Percentiles rank a stretch among this genome's conserved stretches.
phyloP scores from a whole-genome alignment of 2,797 vertebrate species.

The Chanos chanos region DNA sequence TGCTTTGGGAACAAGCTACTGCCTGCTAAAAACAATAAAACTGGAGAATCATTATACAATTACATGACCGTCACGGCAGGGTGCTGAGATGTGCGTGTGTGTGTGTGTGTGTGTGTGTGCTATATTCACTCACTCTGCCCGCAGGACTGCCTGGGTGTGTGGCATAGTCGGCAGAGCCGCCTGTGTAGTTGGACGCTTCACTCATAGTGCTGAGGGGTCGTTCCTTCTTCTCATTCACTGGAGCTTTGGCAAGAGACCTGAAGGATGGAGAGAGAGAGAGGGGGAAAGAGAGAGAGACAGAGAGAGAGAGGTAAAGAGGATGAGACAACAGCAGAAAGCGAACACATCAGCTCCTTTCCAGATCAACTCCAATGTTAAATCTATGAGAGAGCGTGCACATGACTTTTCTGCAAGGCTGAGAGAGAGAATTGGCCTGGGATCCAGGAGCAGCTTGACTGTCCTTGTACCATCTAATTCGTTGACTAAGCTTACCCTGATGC shows the following conservation, averaged over 20 bases:
- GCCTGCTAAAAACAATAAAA: too few species aligned
- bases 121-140: slow-evolving; percentile 77
- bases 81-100: background rate
- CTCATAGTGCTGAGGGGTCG: slow-evolving; percentile 83
- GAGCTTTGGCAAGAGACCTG: slow-evolving; percentile 82
- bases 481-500: background rate
- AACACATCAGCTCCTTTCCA: too few species aligned
- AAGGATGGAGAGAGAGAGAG: slow-evolving; percentile 14
- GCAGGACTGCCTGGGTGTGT: slow-evolving; percentile 83
- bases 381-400: too few species aligned
- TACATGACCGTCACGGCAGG: background rate
- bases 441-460: background rate
- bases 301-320: background rate
- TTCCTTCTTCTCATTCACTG: slow-evolving; percentile 88
- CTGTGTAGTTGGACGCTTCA: slow-evolving; percentile 86
- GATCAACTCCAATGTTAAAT: too few species aligned
- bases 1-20: too few species aligned
- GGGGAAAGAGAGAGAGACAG: background rate
- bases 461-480: background rate
- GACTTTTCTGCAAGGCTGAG: too few species aligned
- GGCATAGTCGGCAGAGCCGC: slow-evolving; percentile 73
- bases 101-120: background rate
- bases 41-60: too few species aligned
- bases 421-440: too few species aligned
- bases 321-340: too few species aligned